Base-by-base conservation (phyloP, 2,888 invertebrate genomes). In the Plagodis pulveraria region DNA sequence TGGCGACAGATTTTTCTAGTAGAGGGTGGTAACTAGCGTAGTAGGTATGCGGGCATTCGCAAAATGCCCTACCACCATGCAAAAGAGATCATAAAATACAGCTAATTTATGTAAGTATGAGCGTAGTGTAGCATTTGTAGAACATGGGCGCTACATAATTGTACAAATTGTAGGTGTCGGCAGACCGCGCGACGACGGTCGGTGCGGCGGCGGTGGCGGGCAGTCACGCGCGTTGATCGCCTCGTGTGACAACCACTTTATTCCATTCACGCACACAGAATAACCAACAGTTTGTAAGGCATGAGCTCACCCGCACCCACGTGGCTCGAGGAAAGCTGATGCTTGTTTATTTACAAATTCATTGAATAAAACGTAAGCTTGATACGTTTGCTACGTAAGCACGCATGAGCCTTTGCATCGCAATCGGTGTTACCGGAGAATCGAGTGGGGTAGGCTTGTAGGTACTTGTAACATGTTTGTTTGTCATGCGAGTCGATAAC, bases 291-390 rank as follows among this genome's bases (percentile, higher is more conserved):
- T 40, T 2, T 6, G 10, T 40, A 40, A 2, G 40, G 10, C 50
- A 42, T 42, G 50, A 50, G 41, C 33, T 33, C 41, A 43, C 48
- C 12, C 42, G 12, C 42, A 40, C 50, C 54, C 50, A 59, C 55
- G 50, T 55, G 56, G 40, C 49, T 35, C 42, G 38, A 47, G 46
- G 52, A 48, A 52, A 48, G 38, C 48, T 58, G 57, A 52, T 51
- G 48, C 57, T 43, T 52, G 58, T 52, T 58, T 58, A 48, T 58
- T 49, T 58, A 52, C 58, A 58, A 47, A 36, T 47, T 57, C 52
- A 52, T 52, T 58, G 48, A 58, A 48, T 44, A 52, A 52, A 42
- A 58, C 48, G 43, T 52, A 52, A 47, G 57, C 57, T 35, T 11
- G 22, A 50, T 40, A 40, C 34, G 6, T 36, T 40, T 40, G 40